Evolutionary conservation across 2,113 vertebrate species (phyloP), one percentile per base, ranked within the genome.

Genomic region (Nettapus auritus): DNA sequence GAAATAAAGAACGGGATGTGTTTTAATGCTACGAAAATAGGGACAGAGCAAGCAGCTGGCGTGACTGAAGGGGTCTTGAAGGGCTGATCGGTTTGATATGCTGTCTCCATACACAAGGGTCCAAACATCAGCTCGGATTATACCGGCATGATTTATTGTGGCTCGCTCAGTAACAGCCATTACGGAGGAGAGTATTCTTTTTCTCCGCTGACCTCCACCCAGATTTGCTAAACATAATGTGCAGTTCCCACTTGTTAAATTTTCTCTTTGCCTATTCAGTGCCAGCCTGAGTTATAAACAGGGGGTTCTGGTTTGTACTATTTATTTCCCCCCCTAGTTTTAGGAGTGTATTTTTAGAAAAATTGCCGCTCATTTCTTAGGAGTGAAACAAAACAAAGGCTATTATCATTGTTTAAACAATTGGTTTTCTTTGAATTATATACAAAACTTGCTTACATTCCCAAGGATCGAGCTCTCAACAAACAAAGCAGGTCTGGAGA

Each of bases 361-460:
- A 96, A 95, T 93, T 67, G 64, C 60, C 0, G 5, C 52, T 93
- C 87, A 79, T 95, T 97, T 95, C 95, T 96, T 92, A 80, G 29
- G 86, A 92, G 81, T 77, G 56, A 93, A 97, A 80, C 86, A 93
- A 96, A 97, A 95, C 93, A 96, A 96, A 96, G 59, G 55, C 92
- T 82, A 96, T 97, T 94, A 95, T 94, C 90, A 52, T 87, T 93
- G 92, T 96, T 97, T 96, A 96, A 97, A 95, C 96, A 97, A 97
- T 95, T 92, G 96, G 70, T 92, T 97, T 96, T 96, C 96, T 96
- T 95, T 93, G 92, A 97, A 74, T 96, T 93, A 96, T 95, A 96
- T 94, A 97, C 94, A 97, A 95, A 96, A 97, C 89, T 93, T 95
- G 95, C 94, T 94, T 94, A 93, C 86, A 94, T 94, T 96, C 96